Conservation (phyloP, 2,888 invertebrate species). For the Himalopsyche anomala region DNA sequence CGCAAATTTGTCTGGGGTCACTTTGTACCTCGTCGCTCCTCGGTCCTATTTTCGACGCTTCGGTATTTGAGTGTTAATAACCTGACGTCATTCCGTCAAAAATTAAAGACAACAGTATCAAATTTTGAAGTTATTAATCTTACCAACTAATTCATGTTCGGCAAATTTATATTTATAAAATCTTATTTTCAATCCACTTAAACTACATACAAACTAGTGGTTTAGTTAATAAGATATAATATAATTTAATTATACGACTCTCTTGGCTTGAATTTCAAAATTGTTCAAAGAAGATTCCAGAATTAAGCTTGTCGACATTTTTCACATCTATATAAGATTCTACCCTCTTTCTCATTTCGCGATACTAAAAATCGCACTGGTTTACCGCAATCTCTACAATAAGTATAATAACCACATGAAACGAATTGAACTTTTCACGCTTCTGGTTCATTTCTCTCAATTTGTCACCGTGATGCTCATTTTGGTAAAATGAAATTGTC, state of each 20-base stretch:
- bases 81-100: too few relatives aligned
- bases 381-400: slow-evolving; percentile 14
- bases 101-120: too few relatives aligned
- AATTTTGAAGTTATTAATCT: too few relatives aligned
- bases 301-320: not conserved
- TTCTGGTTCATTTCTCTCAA: slow-evolving; percentile 46
- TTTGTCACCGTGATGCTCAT: slow-evolving; percentile 52
- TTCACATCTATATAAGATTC: not conserved
- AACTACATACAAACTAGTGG: too few relatives aligned
- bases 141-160: too few relatives aligned
- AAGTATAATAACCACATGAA: slow-evolving; percentile 29
- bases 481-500: slow-evolving; percentile 50
- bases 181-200: too few relatives aligned
- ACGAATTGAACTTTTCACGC: slow-evolving; percentile 37
- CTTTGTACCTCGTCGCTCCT: too few relatives aligned
- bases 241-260: not conserved
- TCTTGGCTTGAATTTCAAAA: not conserved
- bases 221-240: too few relatives aligned
- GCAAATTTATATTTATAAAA: too few relatives aligned
- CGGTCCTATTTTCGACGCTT: too few relatives aligned
- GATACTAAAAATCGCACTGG: slow-evolving; percentile 8
- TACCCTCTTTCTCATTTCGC: not conserved
- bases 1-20: too few relatives aligned
- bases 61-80: too few relatives aligned
- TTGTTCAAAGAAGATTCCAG: not conserved